Evolutionary conservation across 2,113 vertebrate species (phyloP).

Genomic region (Eidolon helvum): DNA sequence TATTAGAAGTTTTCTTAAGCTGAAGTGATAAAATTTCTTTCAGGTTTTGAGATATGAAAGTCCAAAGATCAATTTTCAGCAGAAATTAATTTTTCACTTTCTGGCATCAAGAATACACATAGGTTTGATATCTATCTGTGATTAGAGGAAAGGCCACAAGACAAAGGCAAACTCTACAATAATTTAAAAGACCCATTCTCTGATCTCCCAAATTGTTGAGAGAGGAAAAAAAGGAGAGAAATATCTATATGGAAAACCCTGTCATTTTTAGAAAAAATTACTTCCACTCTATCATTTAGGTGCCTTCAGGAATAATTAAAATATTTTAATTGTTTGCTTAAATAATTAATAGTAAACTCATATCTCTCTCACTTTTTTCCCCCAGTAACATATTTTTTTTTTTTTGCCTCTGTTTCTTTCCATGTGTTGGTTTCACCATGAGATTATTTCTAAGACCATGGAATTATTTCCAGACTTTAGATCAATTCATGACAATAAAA

Average conservation of each 20-base stretch:
- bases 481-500: neutral
- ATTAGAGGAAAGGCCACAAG: slow-evolving; percentile 26
- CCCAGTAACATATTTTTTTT: neutral
- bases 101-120: neutral
- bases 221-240: neutral
- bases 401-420: neutral
- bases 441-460: neutral
- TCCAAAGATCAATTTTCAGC: slow-evolving; percentile 48
- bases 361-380: neutral
- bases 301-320: neutral
- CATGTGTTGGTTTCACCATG: neutral
- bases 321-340: neutral
- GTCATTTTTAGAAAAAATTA: slow-evolving; percentile 52
- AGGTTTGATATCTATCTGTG: slow-evolving; percentile 30
- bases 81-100: slow-evolving; percentile 63
- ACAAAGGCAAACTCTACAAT: slow-evolving; percentile 48
- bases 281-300: neutral
- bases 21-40: slow-evolving; percentile 53
- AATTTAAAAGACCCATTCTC: slow-evolving; percentile 34
- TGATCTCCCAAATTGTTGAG: neutral
- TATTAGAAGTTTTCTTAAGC: slow-evolving; percentile 35
- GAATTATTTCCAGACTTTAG: neutral
- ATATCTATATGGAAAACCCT: neutral
- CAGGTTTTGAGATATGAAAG: slow-evolving; percentile 55
- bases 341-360: neutral